A percentile compares a stretch with the other conserved stretches of the same genome.
These are phyloP conservation scores for Myoxocephalus aenaeus DNA, from an alignment of 2,797 vertebrate species.

Conservation along the genomic window DNA sequence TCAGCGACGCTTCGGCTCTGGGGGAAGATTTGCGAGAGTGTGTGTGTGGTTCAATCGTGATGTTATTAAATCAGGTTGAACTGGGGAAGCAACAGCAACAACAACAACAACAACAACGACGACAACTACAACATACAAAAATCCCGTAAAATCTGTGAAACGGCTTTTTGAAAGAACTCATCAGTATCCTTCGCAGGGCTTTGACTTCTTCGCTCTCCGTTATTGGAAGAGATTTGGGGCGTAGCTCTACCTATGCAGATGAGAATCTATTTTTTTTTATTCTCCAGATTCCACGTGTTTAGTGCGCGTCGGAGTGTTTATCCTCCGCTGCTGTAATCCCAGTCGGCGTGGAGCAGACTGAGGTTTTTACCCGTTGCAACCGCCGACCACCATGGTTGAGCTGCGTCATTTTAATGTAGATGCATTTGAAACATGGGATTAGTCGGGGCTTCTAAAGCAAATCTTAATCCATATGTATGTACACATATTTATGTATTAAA, in stretches of 20 bases:
- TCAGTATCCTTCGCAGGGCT: constrained; percentile 1
- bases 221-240: constrained; percentile 34
- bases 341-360: constrained; percentile 34
- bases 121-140: not conserved
- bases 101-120: not conserved
- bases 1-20: not conserved
- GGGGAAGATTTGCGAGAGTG: not conserved
- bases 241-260: constrained; percentile 59
- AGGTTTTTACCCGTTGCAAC: constrained; percentile 38
- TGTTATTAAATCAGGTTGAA: constrained; percentile 5
- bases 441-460: constrained; percentile 54
- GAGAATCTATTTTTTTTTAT: constrained; percentile 30
- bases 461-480: constrained; percentile 68
- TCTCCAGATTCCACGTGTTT: constrained; percentile 65
- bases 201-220: not conserved
- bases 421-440: constrained; percentile 71
- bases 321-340: constrained; percentile 59
- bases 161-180: not conserved
- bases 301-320: constrained; percentile 44
- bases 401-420: constrained; percentile 60
- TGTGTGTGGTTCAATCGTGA: not conserved
- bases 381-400: constrained; percentile 32
- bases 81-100: not conserved
- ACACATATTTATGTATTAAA: constrained; percentile 17
- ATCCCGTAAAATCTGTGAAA: not conserved